A percentile compares a stretch with the other conserved stretches of the same genome.
Conservation (phyloP, 2,113 vertebrate genomes). For the Miniopterus natalensis region DNA sequence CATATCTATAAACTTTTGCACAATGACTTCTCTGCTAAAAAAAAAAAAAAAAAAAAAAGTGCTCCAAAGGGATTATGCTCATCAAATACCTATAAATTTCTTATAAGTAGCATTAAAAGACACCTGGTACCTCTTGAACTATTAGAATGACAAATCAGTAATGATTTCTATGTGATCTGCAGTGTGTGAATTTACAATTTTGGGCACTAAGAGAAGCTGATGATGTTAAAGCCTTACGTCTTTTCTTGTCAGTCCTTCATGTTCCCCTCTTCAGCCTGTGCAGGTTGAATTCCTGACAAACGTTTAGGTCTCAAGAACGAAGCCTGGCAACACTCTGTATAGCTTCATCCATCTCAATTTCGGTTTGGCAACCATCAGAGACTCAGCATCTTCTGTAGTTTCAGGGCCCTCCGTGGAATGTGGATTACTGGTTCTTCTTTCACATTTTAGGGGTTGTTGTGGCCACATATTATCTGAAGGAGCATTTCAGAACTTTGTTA, state of each 20-base stretch:
- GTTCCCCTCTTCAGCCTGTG: background rate
- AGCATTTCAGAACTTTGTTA: background rate
- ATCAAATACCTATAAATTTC: background rate
- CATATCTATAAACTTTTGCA: background rate
- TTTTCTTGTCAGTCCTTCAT: background rate
- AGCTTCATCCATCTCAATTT: conserved; percentile 57
- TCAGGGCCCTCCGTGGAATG: background rate
- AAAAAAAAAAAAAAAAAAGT: background rate
- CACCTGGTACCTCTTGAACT: background rate
- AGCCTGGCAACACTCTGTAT: background rate
- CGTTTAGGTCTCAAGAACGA: background rate
- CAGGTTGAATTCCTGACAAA: background rate
- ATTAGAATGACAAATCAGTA: conserved; percentile 17
- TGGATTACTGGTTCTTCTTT: conserved; percentile 45
- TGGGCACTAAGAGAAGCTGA: background rate
- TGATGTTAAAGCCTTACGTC: background rate
- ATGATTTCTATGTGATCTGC: background rate
- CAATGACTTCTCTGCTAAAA: background rate
- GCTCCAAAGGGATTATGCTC: background rate
- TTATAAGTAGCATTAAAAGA: background rate
- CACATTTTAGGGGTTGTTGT: conserved; percentile 58
- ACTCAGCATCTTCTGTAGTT: background rate
- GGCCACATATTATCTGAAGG: background rate
- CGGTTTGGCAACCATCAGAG: background rate
- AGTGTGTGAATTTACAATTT: background rate